Base-by-base conservation (phyloP, 1,140 invertebrate genomes). In the Heterodera schachtii region DNA sequence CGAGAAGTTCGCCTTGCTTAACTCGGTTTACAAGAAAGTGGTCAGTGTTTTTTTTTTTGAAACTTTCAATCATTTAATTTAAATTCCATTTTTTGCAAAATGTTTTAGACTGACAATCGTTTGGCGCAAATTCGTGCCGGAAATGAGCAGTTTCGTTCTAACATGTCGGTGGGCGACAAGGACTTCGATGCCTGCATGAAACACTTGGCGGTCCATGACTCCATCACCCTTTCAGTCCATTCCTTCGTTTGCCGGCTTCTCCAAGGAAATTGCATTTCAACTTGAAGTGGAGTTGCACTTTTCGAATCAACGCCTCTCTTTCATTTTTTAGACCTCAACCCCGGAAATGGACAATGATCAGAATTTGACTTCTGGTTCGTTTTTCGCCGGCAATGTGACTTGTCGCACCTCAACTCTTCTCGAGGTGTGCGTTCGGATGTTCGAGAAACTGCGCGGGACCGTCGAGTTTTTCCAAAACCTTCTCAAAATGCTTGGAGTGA, bases 101-200 rank as follows among this genome's bases (percentile, higher is more conserved):
- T 19, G 31, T 64, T 78, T 69, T 19, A 78, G 77, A 49, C 49
- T 69, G 64, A 78, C n/a, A 71, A 70, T 47, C 77, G 77, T 69
- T 47, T 69, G 41, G 70, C 66, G 1, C 60, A 78, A 31, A 78
- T 78, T 46, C 52, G 77, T 19, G 21, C 44, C 5, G 64, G 64
- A 31, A 78, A 78, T 69, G 77, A 78, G 2, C 64, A 70, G 44
- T 49, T 78, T 49, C 49, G 77, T 41, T 11, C 77, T 11, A 78
- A 78, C 21, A 21, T 46, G 47, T 69, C 64, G 7, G 46, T 78
- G 31, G 77, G 31, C 66, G 77, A 60, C 16, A 78, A 78, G 21
- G 77, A 78, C 21, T 31, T 78, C 47, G 77, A 78, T n/a, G 77
- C 77, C 49, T 78, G 77, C 44, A 78, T 78, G 64, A 52, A 70